These are phyloP conservation scores for Zaprionus vittiger DNA, from an alignment of 1,140 invertebrate genomes.

Conservation along the genomic window DNA sequence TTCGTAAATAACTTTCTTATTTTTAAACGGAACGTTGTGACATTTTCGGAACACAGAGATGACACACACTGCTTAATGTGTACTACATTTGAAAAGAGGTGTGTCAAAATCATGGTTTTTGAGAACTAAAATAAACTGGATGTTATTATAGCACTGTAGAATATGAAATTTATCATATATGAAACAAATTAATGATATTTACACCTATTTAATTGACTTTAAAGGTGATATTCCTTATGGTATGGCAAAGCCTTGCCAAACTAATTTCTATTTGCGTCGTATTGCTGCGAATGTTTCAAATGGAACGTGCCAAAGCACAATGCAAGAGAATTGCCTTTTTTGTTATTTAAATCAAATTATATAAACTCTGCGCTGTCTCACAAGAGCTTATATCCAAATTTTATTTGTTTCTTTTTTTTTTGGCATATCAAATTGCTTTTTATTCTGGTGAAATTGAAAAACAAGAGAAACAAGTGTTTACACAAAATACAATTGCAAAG, in stretches of 20 bases:
- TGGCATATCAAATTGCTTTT: conserved; percentile 71
- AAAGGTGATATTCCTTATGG: neutral
- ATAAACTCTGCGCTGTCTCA: conserved; percentile 51
- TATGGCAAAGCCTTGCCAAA: neutral
- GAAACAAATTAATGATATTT: neutral
- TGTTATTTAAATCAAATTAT: conserved; percentile 53
- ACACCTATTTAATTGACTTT: neutral
- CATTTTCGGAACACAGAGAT: neutral
- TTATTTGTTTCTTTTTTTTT: conserved; percentile 3
- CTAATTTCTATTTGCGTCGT: conserved; percentile 16
- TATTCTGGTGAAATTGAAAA: conserved; percentile 55
- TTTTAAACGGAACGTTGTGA: conserved; percentile 6
- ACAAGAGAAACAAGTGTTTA: conserved; percentile 65
- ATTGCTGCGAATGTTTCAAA: neutral
- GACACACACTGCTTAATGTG: neutral
- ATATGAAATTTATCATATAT: neutral
- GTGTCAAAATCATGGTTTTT: neutral
- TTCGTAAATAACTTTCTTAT: conserved; percentile 7
- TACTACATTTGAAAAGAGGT: neutral
- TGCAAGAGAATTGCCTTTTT: conserved; percentile 51
- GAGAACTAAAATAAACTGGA: neutral
- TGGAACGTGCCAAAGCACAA: conserved; percentile 62
- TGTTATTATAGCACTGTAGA: neutral
- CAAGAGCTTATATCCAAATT: conserved; percentile 29
- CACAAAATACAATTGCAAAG: conserved; percentile 46